Percentiles rank a stretch among this genome's conserved stretches.
phyloP scores from a whole-genome alignment of 2,888 invertebrate genomes.

The Brenthis hecate region DNA sequence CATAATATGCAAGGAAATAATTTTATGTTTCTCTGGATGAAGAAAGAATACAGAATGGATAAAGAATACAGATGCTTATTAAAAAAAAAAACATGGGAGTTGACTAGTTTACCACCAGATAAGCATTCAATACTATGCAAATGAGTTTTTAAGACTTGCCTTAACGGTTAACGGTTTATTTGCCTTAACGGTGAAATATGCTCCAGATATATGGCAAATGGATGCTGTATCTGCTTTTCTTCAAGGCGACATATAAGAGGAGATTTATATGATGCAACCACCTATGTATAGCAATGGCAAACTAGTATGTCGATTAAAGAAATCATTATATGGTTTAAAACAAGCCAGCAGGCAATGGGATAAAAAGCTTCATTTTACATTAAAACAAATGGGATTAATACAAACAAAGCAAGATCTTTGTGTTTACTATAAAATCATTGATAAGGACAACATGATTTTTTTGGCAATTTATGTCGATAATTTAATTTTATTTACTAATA shows the following conservation, averaged over 20 bases:
- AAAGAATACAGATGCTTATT: constrained; percentile 36
- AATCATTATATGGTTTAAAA: constrained; percentile 40
- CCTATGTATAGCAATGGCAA: constrained; percentile 26
- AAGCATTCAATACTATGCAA: constrained; percentile 39
- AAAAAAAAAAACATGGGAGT: constrained; percentile 38
- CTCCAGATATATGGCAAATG: constrained; percentile 36
- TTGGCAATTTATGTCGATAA: constrained; percentile 45
- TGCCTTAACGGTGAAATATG: constrained; percentile 23
- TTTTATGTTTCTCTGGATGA: neutral
- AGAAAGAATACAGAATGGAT: too few species aligned
- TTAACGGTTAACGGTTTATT: constrained; percentile 40
- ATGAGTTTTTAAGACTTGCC: constrained; percentile 40
- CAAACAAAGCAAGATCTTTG: constrained; percentile 44
- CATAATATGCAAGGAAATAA: constrained; percentile 3
- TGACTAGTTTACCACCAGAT: constrained; percentile 24
- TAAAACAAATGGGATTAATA: constrained; percentile 41
- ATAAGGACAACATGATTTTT: constrained; percentile 39
- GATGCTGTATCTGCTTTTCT: constrained; percentile 41
- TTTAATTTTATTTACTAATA: constrained; percentile 1
- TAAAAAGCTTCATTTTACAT: constrained; percentile 33
- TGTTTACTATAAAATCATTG: constrained; percentile 38
- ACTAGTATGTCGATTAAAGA: constrained; percentile 38
- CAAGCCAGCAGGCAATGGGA: constrained; percentile 44
- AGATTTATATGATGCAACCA: constrained; percentile 39
- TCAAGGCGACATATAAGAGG: constrained; percentile 40